Base-by-base conservation (phyloP, 2,113 vertebrate species). In the Tragelaphus scriptus region DNA sequence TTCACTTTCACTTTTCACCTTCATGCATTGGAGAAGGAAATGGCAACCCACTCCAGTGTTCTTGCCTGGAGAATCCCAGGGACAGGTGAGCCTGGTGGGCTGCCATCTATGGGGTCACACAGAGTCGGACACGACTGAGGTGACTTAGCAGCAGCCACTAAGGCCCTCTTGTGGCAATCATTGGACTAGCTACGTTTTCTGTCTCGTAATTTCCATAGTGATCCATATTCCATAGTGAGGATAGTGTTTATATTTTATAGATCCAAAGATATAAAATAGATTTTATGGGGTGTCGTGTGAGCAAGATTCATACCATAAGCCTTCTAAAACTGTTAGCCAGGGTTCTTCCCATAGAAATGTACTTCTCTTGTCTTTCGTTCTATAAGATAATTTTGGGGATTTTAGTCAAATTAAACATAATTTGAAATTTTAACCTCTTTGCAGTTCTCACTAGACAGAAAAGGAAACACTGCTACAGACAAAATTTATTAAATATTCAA, bases 391-490 rank as follows among this genome's bases (percentile, higher is more conserved):
- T 97, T 98, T 97, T 91, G 92, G 97, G 93, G 96, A 95, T 98
- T 96, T 94, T 63, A 95, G 98, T 96, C 88, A 59, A 94, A 97
- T 95, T 82, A 97, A 97, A 87, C 68, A 94, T 86, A 97, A 98
- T 96, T 98, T 16, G 23, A 98, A 98, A 88, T 98, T 95, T 93
- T 97, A 98, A 97, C 91, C 82, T 95, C 93, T 98, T 96, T 96
- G 96, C 89, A 97, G 87, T 96, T 97, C 81, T 98, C 96, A 97
- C 98, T 98, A 98, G 88, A 71, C 95, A 97, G 86, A 95, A 98
- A 98, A 97, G 93, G 97, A 98, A 98, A 92, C 89, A 97, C 51
- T 98, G 93, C 93, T 98, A 80, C 90, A 95, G 94, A 98, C 53
- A 85, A 95, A 94, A 91, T 92, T 98, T 98, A 92, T 28, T 2